These are phyloP conservation scores for Metallyticus violacea DNA, from an alignment of 2,888 invertebrate genomes.

Conservation along the genomic window DNA sequence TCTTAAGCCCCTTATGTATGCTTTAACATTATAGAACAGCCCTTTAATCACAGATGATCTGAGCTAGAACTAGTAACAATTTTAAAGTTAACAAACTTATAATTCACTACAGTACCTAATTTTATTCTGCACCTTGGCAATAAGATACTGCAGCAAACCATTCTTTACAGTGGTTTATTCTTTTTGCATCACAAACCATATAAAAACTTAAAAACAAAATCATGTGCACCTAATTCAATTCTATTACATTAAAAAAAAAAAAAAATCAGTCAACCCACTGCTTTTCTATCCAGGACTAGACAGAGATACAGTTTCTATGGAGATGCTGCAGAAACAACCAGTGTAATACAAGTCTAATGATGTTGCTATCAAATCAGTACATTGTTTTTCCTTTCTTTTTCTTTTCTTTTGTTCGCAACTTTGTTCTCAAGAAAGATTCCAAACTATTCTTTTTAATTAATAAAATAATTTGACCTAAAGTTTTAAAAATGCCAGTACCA, in stretches of 20 bases:
- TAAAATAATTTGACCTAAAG: background rate
- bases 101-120: background rate
- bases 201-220: background rate
- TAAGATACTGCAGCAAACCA: background rate
- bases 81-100: background rate
- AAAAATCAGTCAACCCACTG: background rate
- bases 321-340: background rate
- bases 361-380: background rate
- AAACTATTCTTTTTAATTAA: background rate
- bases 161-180: background rate
- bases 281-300: background rate
- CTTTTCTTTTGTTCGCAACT: background rate
- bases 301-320: background rate
- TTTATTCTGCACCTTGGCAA: background rate
- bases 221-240: background rate
- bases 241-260: background rate
- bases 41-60: slow-evolving; percentile 24
- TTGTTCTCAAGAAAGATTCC: background rate
- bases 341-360: background rate
- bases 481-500: background rate
- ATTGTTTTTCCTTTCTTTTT: no score
- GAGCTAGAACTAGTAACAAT: slow-evolving; percentile 17
- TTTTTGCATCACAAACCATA: background rate
- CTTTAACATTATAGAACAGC: slow-evolving; percentile 17
- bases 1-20: background rate